A percentile compares a stretch with the other conserved stretches of the same genome.
Evolutionary conservation across 2,113 vertebrate species (phyloP).

Genomic region (Festucalex cinctus): DNA sequence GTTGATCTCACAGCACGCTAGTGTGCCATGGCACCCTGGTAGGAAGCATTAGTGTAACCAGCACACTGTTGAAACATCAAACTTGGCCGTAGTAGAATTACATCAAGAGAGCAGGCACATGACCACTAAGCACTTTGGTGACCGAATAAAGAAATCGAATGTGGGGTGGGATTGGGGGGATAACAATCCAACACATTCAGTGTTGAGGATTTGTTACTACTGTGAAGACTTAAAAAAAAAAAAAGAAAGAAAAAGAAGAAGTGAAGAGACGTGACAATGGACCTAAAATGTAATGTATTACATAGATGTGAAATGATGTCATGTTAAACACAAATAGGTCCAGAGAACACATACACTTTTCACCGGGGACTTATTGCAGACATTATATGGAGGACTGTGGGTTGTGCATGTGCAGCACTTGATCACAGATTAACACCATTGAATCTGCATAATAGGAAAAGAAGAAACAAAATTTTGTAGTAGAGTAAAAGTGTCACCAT

Average conservation of each 20-base stretch:
- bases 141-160: constrained; percentile 30
- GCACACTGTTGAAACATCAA: constrained; percentile 26
- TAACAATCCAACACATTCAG: constrained; percentile 13
- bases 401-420: constrained; percentile 5
- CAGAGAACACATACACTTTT: neutral
- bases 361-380: neutral
- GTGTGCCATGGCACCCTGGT: neutral
- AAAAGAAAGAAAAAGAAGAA: neutral
- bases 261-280: neutral
- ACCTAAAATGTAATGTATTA: neutral
- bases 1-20: neutral
- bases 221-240: neutral
- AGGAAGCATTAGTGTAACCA: neutral
- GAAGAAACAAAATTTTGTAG: neutral
- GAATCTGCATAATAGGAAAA: neutral
- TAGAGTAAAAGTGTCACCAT: neutral
- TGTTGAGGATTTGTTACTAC: neutral
- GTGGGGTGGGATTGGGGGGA: neutral
- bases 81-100: constrained; percentile 40
- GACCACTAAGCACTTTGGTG: constrained; percentile 53
- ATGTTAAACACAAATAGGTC: neutral
- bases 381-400: neutral
- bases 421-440: constrained; percentile 15
- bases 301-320: neutral
- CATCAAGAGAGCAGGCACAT: constrained; percentile 54